A percentile compares a stretch with the other conserved stretches of the same genome.
phyloP scores from a whole-genome alignment of 2,888 invertebrate species.

The Siphonodentalium dalli region DNA sequence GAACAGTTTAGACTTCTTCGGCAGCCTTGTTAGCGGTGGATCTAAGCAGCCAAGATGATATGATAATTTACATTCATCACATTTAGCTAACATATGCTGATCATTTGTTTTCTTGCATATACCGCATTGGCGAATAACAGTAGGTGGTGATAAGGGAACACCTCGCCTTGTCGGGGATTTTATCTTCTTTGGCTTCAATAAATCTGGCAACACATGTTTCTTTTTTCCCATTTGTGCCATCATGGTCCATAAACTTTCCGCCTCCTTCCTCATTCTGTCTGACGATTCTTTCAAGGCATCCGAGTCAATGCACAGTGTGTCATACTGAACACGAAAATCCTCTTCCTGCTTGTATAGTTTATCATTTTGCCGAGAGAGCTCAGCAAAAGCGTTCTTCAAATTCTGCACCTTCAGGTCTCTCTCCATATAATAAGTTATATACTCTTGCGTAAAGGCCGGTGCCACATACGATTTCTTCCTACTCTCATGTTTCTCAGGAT shows the following conservation, averaged over 20 bases:
- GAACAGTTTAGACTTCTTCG: constrained; percentile 93
- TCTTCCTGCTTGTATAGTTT: constrained; percentile 81
- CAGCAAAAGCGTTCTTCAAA: constrained; percentile 79
- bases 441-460: constrained; percentile 92
- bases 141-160: constrained; percentile 40
- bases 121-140: constrained; percentile 72
- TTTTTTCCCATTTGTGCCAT: constrained; percentile 52
- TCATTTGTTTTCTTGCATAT: constrained; percentile 86
- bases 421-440: constrained; percentile 91
- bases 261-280: constrained; percentile 44
- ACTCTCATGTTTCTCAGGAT: constrained; percentile 72
- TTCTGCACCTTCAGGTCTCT: constrained; percentile 82
- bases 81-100: constrained; percentile 92
- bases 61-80: constrained; percentile 90
- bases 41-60: constrained; percentile 94
- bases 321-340: constrained; percentile 77
- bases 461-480: constrained; percentile 93
- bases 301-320: constrained; percentile 67
- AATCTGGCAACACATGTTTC: constrained; percentile 55
- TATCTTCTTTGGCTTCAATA: constrained; percentile 47
- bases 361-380: constrained; percentile 78
- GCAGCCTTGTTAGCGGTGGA: constrained; percentile 91
- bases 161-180: constrained; percentile 52
- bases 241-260: constrained; percentile 57
- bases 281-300: constrained; percentile 43